Evolutionary conservation across 2,113 vertebrate species (phyloP), one percentile per base, ranked within the genome.

Genomic region (Catagonus wagneri): DNA sequence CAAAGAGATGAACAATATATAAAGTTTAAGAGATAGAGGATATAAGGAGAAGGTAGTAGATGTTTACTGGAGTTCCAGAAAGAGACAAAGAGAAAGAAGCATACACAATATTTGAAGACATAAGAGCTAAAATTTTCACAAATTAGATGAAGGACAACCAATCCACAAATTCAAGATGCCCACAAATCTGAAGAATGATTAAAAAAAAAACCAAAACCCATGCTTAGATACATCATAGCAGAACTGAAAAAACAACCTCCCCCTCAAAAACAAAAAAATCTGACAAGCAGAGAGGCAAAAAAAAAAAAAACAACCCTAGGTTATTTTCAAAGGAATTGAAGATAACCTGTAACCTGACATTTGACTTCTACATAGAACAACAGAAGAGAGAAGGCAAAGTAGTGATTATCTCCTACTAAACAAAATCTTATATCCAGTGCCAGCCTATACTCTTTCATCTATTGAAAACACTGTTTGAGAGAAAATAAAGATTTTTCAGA

Each of bases 401-500:
- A 87, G 83, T 66, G 74, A 90, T n/a, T 63, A 89, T 69, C 13
- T 92, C 13, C 52, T 50, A 94, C n/a, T 56, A 74, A 36, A 79
- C 84, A 39, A 91, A 96, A 68, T 88, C 36, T 75, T n/a, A 0
- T 20, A 65, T 65, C n/a, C 29, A 84, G 23, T 80, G 58, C 74
- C 34, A 66, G 87, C 17, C 66, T 81, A 95, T 25, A 65, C 66
- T 71, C 36, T 90, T 83, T 20, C 25, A 50, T 60, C 13, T 83
- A 56, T 1, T 80, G 29, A 36, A 76, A 76, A 20, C 27, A 76
- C 69, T 81, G 10, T 84, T 34, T 1, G 86, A 94, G 44, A 79
- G 63, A 20, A 87, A 71, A 25, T 63, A 83, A 74, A 87, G 39
- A 60, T 91, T 91, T 91, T 83, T 79, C 72, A 89, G 63, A 75